Percentiles rank a stretch among this genome's conserved stretches.
These are phyloP conservation scores for Dendrolimus punctatus DNA, from an alignment of 1,140 invertebrate genomes.

Conservation along the genomic window DNA sequence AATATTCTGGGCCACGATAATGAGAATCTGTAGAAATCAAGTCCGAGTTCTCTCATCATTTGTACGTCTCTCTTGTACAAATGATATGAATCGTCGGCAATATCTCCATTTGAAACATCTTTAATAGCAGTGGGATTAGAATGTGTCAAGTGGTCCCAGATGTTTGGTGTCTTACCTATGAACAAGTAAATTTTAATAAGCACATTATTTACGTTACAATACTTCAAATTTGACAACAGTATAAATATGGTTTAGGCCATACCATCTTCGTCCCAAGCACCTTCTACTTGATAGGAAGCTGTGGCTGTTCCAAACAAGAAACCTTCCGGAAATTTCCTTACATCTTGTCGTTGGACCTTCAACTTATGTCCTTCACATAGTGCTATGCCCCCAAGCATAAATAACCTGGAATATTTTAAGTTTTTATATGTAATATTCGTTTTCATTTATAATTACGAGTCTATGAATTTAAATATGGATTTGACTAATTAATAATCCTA, in stretches of 20 bases:
- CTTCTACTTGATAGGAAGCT: conserved; percentile 72
- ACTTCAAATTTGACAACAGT: neutral
- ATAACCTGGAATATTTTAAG: too few relatives aligned
- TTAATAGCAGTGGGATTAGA: conserved; percentile 9
- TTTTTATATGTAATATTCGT: too few relatives aligned
- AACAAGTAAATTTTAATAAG: neutral
- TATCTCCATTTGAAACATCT: conserved; percentile 11
- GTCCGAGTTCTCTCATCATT: conserved; percentile 13
- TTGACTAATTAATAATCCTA: too few relatives aligned
- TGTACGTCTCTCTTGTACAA: conserved; percentile 13
- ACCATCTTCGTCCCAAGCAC: conserved; percentile 68
- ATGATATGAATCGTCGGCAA: conserved; percentile 14
- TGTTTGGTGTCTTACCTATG: conserved; percentile 10
- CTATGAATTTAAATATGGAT: too few relatives aligned
- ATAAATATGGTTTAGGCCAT: too few relatives aligned
- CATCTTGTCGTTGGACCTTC: conserved; percentile 1
- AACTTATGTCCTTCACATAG: neutral
- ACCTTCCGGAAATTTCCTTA: conserved; percentile 53
- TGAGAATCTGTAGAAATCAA: conserved; percentile 17
- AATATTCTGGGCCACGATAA: conserved; percentile 13
- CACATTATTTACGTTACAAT: neutral
- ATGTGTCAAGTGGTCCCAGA: conserved; percentile 14
- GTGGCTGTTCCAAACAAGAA: conserved; percentile 69
- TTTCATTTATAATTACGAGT: too few relatives aligned
- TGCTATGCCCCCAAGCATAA: too few relatives aligned